phyloP scores from a whole-genome alignment of 2,113 vertebrate genomes.

The Podocnemis expansa region DNA sequence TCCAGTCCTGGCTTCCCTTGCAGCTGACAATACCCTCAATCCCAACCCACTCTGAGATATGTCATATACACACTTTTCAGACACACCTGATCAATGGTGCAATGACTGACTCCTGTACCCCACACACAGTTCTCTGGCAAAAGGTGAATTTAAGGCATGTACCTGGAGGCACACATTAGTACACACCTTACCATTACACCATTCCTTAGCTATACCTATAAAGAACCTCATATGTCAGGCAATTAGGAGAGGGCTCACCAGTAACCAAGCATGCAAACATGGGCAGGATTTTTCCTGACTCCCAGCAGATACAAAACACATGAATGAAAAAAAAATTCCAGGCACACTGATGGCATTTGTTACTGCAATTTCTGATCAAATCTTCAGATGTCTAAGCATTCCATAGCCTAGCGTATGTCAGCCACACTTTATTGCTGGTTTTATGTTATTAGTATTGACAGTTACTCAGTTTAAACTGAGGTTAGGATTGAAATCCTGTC shows the following conservation, averaged over 20 bases:
- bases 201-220: neutral
- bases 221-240: neutral
- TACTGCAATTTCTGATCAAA: conserved; percentile 38
- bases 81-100: neutral
- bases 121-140: neutral
- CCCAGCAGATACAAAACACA: conserved; percentile 21
- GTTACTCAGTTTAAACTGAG: conserved; percentile 58
- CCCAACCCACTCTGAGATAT: neutral
- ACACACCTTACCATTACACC: neutral
- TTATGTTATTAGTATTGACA: conserved; percentile 72
- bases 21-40: neutral
- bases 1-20: neutral
- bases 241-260: neutral
- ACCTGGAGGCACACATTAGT: neutral
- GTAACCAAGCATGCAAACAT: neutral
- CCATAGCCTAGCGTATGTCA: conserved; percentile 8
- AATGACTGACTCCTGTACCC: neutral
- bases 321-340: conserved; percentile 53
- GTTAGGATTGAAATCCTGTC: conserved; percentile 68
- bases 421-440: conserved; percentile 55
- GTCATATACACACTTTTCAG: neutral
- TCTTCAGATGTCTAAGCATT: conserved; percentile 60
- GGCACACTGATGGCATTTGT: conserved; percentile 50
- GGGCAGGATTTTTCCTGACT: neutral
- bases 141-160: neutral